Evolutionary conservation across 2,113 vertebrate species (phyloP), one percentile per base, ranked within the genome.

Genomic region (Sander lucioperca): DNA sequence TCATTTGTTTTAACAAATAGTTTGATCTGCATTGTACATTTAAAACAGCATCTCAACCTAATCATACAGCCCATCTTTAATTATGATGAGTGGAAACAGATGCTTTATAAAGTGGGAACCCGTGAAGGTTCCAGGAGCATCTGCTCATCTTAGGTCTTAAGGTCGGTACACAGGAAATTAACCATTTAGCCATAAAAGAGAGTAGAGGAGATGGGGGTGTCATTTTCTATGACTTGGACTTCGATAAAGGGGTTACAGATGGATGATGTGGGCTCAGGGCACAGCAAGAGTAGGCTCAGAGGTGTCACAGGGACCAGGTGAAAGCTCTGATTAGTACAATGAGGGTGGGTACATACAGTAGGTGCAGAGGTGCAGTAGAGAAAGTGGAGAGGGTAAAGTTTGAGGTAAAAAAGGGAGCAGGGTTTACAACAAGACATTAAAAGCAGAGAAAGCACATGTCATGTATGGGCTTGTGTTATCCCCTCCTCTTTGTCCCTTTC

Each of bases 111-210:
- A 82, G 12, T 62, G 70, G 45, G 84, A 68, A 81, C n/a, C 74
- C 77, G 14, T 36, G 21, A 64, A 65, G n/a, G 58, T 5, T 83
- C 68, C 68, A 85, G 65, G 13, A 63, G 74, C 80, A 85, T 86
- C 85, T 78, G 84, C 74, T 82, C 47, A 18, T 71, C 50, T 85
- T n/a, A n/a, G 51, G 84, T 62, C 47, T 75, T 58, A 57, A 82
- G 84, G 45, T 74, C 75, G 30, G 25, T 43, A 77, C 30, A 80
- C 90, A 92, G 91, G 89, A 93, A 91, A 91, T 91, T 84, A 78
- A 81, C 78, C 85, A 63, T 86, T 85, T 84, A 79, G 47, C 69
- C 75, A 62, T 87, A 65, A 86, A 83, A 65, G 48, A 8, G 3
- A 8, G 8, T 75, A 9, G n/a, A 33, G 18, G 16, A 23, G 53